phyloP scores from a whole-genome alignment of 2,797 vertebrate species.

The Cynodonichthys magdalenae region DNA sequence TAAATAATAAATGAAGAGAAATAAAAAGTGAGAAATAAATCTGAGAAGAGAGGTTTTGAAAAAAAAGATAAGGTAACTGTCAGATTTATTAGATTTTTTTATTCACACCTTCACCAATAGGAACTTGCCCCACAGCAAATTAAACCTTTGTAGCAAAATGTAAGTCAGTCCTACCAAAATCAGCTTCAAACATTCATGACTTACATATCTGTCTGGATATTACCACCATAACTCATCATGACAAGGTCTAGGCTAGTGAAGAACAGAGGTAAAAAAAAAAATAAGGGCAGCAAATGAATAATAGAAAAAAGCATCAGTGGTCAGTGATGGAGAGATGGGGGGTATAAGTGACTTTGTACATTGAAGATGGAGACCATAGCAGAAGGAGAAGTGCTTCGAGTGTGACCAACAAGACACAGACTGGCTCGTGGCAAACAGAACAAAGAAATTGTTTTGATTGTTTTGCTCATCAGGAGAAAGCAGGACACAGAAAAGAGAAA shows the following conservation, averaged over 20 bases:
- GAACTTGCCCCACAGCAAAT: neutral
- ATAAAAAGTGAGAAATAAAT: too few relatives aligned
- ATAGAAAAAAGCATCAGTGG: slow-evolving; percentile 50
- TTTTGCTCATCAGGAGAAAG: neutral
- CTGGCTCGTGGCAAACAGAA: slow-evolving; percentile 42
- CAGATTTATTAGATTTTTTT: neutral
- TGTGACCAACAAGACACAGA: slow-evolving; percentile 55
- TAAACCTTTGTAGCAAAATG: slow-evolving; percentile 8
- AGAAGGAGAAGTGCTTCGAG: slow-evolving; percentile 30
- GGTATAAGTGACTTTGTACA: slow-evolving; percentile 35
- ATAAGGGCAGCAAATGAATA: slow-evolving; percentile 45
- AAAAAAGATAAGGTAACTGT: neutral
- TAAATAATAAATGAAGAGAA: too few relatives aligned
- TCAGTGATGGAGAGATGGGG: slow-evolving; percentile 37
- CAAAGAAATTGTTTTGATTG: slow-evolving; percentile 17
- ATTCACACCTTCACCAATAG: neutral
- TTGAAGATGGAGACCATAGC: slow-evolving; percentile 29
- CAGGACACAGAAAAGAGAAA: neutral
- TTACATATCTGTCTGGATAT: slow-evolving; percentile 17
- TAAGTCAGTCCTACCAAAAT: slow-evolving; percentile 34
- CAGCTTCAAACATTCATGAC: slow-evolving; percentile 27
- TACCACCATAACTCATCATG: slow-evolving; percentile 46
- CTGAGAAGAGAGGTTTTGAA: neutral
- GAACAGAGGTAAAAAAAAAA: slow-evolving; percentile 31
- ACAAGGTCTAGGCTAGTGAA: slow-evolving; percentile 38